Percentiles rank a stretch among this genome's conserved stretches.
Conservation (phyloP, 1,140 invertebrate species). For the Papilio polyxenes region DNA sequence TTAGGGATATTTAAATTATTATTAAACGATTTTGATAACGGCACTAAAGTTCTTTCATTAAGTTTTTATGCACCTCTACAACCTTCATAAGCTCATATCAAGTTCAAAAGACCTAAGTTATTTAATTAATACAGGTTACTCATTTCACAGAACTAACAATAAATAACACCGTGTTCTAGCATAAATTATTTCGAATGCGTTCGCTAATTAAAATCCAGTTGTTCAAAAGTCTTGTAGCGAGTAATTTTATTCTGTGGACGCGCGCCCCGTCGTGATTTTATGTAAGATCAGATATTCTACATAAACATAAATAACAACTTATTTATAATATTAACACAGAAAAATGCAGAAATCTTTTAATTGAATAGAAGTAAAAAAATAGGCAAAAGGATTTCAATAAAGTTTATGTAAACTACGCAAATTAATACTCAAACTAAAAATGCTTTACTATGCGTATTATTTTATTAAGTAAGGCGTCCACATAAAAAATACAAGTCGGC, state of each 20-base stretch:
- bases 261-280: conserved; percentile 65
- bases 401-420: neutral
- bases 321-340: conserved; percentile 4
- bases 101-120: conserved; percentile 5
- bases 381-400: neutral
- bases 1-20: no score
- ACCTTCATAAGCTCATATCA: neutral
- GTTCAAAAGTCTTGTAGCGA: conserved; percentile 57
- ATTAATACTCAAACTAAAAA: no score
- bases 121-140: conserved; percentile 22
- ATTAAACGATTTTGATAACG: no score
- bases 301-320: neutral
- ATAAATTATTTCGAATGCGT: conserved; percentile 58
- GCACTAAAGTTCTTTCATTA: no score
- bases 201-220: conserved; percentile 67
- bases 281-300: conserved; percentile 34
- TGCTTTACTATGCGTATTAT: no score
- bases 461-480: neutral
- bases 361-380: neutral
- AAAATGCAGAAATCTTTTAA: neutral
- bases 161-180: conserved; percentile 43
- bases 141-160: conserved; percentile 41
- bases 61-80: no score
- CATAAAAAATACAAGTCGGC: conserved; percentile 3
- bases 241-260: conserved; percentile 51